Evolutionary conservation across 2,888 invertebrate genomes (phyloP).

Genomic region (Epirrhoe alternata): DNA sequence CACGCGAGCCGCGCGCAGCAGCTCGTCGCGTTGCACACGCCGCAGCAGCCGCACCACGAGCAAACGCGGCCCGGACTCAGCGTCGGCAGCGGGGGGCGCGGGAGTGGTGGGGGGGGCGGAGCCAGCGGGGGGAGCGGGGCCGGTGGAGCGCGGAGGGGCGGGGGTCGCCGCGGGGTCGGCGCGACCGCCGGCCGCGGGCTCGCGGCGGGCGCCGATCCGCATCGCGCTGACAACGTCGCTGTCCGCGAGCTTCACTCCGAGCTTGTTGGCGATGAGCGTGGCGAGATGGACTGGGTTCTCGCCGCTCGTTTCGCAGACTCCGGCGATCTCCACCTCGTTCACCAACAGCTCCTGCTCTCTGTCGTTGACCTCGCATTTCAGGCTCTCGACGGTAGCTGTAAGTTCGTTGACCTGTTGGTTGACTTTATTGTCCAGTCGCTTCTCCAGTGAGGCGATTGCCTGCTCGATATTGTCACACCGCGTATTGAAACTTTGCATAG

Average conservation of each 20-base stretch:
- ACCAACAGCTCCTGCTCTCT: conserved; percentile 32
- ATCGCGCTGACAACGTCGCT: conserved; percentile 34
- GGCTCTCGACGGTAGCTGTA: background rate
- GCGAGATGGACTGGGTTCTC: conserved; percentile 34
- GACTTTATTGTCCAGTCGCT: background rate
- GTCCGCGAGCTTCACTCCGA: conserved; percentile 34
- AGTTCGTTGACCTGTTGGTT: conserved; percentile 11
- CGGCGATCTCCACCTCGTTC: conserved; percentile 36
- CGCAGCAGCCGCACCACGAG: conserved; percentile 7
- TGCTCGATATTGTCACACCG: conserved; percentile 8
- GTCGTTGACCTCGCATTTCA: conserved; percentile 4
- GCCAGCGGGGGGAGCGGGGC: background rate
- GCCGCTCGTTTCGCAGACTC: conserved; percentile 28
- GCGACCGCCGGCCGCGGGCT: background rate
- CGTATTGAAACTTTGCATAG: background rate
- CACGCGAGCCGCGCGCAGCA: conserved; percentile 11
- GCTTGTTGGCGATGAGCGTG: conserved; percentile 24
- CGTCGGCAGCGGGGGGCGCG: background rate
- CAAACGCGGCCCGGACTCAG: conserved; percentile 4
- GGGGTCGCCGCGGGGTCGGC: conserved; percentile 3
- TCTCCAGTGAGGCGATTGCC: background rate
- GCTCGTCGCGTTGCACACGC: background rate
- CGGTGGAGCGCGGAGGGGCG: no score
- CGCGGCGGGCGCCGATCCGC: conserved; percentile 24
- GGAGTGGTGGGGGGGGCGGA: background rate